These are phyloP conservation scores for Syngnathus floridae DNA, from an alignment of 2,113 vertebrate genomes.

Conservation along the genomic window DNA sequence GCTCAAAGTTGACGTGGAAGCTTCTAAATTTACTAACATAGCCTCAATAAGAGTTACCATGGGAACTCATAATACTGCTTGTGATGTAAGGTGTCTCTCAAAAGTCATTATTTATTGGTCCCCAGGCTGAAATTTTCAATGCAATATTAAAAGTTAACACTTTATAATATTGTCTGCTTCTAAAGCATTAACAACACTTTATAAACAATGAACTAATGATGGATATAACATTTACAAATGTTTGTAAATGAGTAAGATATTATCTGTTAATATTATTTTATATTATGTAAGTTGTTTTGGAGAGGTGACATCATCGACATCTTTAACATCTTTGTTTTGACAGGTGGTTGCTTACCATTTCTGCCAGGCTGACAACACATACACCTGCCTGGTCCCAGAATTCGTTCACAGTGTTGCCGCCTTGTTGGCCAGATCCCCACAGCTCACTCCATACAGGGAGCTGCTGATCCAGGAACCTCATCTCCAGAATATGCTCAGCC, in stretches of 20 bases:
- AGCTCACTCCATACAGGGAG: conserved; percentile 80
- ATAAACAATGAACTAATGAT: no score
- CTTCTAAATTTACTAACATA: conserved; percentile 64
- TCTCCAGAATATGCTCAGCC: conserved; percentile 86
- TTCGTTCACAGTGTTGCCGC: conserved; percentile 94
- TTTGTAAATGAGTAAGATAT: no score
- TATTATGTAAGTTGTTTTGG: not conserved
- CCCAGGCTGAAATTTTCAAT: no score
- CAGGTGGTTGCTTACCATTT: conserved; percentile 97
- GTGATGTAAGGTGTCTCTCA: conserved; percentile 45
- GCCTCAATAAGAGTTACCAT: conserved; percentile 70
- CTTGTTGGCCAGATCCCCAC: conserved; percentile 82
- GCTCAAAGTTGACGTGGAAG: conserved; percentile 40
- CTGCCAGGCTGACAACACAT: conserved; percentile 97
- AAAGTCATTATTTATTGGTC: conserved; percentile 9
- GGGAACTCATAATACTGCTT: conserved; percentile 62
- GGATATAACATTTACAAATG: no score
- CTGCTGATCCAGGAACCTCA: conserved; percentile 84
- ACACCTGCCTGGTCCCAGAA: conserved; percentile 94
- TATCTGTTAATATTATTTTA: no score
- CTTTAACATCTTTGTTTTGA: not conserved
- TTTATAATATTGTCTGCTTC: no score
- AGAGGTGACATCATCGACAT: not conserved
- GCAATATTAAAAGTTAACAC: not conserved
- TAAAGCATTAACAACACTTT: no score